phyloP scores from a whole-genome alignment of 2,888 invertebrate genomes.

The Drosophila quinaria region DNA sequence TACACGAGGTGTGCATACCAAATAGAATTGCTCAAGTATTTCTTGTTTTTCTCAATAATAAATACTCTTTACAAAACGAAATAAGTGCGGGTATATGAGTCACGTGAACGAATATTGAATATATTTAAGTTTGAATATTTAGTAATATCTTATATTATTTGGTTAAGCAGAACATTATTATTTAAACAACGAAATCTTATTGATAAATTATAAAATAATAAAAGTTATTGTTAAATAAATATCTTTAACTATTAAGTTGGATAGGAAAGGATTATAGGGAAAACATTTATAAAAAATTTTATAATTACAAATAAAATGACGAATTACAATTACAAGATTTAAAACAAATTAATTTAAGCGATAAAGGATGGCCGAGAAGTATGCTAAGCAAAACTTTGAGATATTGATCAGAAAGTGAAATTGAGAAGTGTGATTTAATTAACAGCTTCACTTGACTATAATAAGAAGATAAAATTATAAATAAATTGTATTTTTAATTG shows the following conservation, averaged over 20 bases:
- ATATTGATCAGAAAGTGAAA: background rate
- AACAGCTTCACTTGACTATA: too few relatives aligned
- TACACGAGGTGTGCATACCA: constrained; percentile 33
- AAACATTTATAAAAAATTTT: too few relatives aligned
- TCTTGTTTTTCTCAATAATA: constrained; percentile 49
- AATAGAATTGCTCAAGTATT: constrained; percentile 31
- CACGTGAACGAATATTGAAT: background rate
- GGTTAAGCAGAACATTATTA: background rate
- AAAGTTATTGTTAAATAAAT: too few relatives aligned
- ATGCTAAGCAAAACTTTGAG: background rate
- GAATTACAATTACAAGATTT: too few relatives aligned
- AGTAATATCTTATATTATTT: background rate
- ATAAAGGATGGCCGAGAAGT: background rate
- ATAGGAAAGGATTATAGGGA: too few relatives aligned
- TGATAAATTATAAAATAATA: background rate
- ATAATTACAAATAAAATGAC: too few relatives aligned
- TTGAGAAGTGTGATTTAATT: background rate
- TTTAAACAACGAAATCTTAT: too few relatives aligned
- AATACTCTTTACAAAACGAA: constrained; percentile 23
- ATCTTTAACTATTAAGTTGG: too few relatives aligned
- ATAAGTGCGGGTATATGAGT: constrained; percentile 9
- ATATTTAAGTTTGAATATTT: background rate
- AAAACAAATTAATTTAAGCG: background rate
- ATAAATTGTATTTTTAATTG: background rate
- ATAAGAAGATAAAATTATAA: background rate